Conservation (phyloP, 2,113 vertebrate genomes). For the Labeo catla region DNA sequence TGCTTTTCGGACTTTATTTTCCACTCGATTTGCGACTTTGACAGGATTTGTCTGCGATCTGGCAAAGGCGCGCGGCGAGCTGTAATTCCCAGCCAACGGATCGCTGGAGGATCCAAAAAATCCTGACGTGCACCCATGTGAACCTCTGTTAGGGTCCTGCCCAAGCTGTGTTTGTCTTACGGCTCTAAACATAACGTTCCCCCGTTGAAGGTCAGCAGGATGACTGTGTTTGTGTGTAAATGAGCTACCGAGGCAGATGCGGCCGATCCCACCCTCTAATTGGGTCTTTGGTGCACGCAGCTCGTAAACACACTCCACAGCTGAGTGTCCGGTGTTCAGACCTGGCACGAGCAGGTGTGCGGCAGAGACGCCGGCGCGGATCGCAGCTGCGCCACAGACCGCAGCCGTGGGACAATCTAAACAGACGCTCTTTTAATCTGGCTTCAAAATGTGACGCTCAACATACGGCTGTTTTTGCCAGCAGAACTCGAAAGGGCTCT, state of each 20-base stretch:
- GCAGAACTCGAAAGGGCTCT: slow-evolving; percentile 24
- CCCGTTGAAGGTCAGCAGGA: slow-evolving; percentile 71
- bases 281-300: slow-evolving; percentile 63
- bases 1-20: neutral
- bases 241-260: slow-evolving; percentile 74
- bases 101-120: slow-evolving; percentile 35
- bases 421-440: neutral
- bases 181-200: slow-evolving; percentile 65
- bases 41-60: slow-evolving; percentile 32
- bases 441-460: neutral
- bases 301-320: slow-evolving; percentile 51
- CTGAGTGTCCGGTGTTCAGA: slow-evolving; percentile 39
- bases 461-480: neutral
- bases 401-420: slow-evolving; percentile 19
- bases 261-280: slow-evolving; percentile 70
- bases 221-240: slow-evolving; percentile 73
- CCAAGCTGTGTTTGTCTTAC: slow-evolving; percentile 57
- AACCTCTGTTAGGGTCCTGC: slow-evolving; percentile 38
- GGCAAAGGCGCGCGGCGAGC: neutral
- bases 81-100: slow-evolving; percentile 39
- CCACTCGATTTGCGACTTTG: slow-evolving; percentile 19
- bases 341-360: slow-evolving; percentile 51
- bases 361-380: slow-evolving; percentile 24
- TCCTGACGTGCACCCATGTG: slow-evolving; percentile 25
- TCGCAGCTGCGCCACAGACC: slow-evolving; percentile 45